A percentile compares a stretch with the other conserved stretches of the same genome.
These are phyloP conservation scores for Leucania comma DNA, from an alignment of 2,888 invertebrate species.

Conservation along the genomic window DNA sequence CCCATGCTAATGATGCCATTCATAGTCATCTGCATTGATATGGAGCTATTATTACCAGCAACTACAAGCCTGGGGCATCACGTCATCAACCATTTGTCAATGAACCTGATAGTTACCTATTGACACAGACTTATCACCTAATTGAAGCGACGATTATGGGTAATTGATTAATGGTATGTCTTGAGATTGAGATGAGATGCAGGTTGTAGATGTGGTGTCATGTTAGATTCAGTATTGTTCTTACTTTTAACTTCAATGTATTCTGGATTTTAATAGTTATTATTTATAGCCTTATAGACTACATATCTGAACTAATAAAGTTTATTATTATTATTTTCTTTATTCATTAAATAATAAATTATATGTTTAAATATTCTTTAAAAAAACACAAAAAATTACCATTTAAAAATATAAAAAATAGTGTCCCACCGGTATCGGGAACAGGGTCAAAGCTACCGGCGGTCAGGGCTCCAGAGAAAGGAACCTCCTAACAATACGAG, in stretches of 20 bases:
- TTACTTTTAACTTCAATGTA: neutral
- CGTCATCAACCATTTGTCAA: constrained; percentile 69
- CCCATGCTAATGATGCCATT: constrained; percentile 85
- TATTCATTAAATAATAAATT: no score
- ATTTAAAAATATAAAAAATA: no score
- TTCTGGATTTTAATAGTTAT: no score
- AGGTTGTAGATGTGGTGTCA: neutral
- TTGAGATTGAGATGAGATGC: neutral
- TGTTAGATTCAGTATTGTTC: neutral
- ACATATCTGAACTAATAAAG: no score
- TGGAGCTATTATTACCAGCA: constrained; percentile 79
- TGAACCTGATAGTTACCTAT: constrained; percentile 66
- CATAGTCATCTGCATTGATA: constrained; percentile 86
- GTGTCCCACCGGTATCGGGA: no score
- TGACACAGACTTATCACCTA: constrained; percentile 69
- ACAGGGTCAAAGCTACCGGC: no score
- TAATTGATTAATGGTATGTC: constrained; percentile 55
- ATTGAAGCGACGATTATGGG: constrained; percentile 63
- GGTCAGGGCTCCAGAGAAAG: no score
- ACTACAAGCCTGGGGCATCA: constrained; percentile 70
- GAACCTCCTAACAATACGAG: no score
- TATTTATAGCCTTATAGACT: no score
- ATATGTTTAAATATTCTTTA: no score
- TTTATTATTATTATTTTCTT: no score
- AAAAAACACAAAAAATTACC: no score